Evolutionary conservation across 2,888 invertebrate species (phyloP), one percentile per base, ranked within the genome.

Genomic region (Nipponacmea schrenckii): DNA sequence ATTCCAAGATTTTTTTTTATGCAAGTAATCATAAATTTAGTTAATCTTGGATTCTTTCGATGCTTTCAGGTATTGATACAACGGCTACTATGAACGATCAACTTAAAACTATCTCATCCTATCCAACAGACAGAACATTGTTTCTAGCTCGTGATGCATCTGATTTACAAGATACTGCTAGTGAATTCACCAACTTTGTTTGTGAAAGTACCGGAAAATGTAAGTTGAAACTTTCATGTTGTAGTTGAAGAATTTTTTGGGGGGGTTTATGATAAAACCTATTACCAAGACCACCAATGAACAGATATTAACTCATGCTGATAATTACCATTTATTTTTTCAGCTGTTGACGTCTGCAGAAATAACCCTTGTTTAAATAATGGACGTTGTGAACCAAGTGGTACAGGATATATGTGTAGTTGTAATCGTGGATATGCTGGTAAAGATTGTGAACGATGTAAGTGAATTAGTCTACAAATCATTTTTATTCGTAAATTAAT

Each of bases 401-500:
- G 74, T 27, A 80, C 77, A 1, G 78, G 83, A 27, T 85, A 81
- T 74, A 74, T 75, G 17, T 87, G 87, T 73, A 70, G 75, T 48
- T 87, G 87, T 75, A 78, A 74, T 8, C 66, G 68, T 17, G 83
- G 81, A 20, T 87, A 72, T 71, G 82, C 85, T 66, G 86, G 86
- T 45, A 75, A 74, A 71, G 79, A 80, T 73, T 86, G 86, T 74
- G 82, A 82, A 56, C 80, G 76, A 71, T 62, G 85, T 85, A 74
- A 74, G 81, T 76, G 12, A 20, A 50, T 64, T 31, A 2, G 5
- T 3, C 31, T 31, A 31, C 31, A 14, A n/a, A 44, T 15, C 10
- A 3, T 48, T 24, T 26, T 20, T 17, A 20, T 20, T 4, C 64
- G 4, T 17, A 64, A 64, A 56, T 31, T 3, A 31, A 31, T 31